Base-by-base conservation (phyloP, 2,113 vertebrate species). In the Entelurus aequoreus region DNA sequence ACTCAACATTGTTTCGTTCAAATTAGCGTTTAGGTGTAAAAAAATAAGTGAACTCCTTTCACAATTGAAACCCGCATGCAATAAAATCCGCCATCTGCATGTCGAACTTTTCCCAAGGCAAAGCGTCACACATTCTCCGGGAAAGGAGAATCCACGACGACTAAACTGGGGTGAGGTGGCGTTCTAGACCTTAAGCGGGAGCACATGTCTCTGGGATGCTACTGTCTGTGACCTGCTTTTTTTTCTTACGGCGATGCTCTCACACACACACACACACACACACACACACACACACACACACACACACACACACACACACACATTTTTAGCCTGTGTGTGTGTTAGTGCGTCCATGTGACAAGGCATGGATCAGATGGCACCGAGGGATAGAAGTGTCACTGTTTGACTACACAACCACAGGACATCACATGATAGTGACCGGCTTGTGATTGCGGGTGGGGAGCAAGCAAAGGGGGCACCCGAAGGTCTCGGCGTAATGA, bases 311-410 rank as follows among this genome's bases (percentile, higher is more conserved):
- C 54, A 63, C 48, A 55, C 50, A 59, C 59, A 62, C 36, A 38
- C 49, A 44, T 61, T 4, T 28, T 60, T 48, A 50, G 58, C 92
- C 87, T 89, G 48, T 89, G 89, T 90, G 9, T 90, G 85, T 83
- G 87, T 28, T 42, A 91, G 49, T 28, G 13, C 44, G n/a, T 92
- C 89, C 94, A 95, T 96, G 94, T 96, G 95, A 96, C 92, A 92
- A 79, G 86, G 70, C 74, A 85, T 87, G 85, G 91, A 90, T 95
- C 92, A 94, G 92, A 92, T 91, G 90, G 90, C 76, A 21, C 88
- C 79, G 10, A 46, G 88, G 92, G 91, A 96, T 93, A 95, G 93
- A 94, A 94, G 90, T 97, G 94, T 93, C 91, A 90, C 94, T 96
- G 94, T 96, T 96, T 91, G 92, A 78, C 71, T 90, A 90, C 88